phyloP scores from a whole-genome alignment of 2,888 invertebrate species.

The Plebejus anna region DNA sequence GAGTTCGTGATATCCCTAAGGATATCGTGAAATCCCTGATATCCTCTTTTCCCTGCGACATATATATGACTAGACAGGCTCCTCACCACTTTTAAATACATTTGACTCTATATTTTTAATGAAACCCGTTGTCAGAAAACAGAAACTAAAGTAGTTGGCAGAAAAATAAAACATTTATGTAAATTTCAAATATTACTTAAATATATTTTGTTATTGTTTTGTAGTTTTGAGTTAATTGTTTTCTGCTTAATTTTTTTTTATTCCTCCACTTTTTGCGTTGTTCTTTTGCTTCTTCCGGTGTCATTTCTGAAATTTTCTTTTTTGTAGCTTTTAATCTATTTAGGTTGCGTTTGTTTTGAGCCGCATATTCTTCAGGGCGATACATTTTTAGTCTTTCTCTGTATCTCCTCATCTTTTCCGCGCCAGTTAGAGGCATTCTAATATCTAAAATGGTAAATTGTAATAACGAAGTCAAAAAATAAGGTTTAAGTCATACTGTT shows the following conservation, averaged over 20 bases:
- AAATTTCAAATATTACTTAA: no score
- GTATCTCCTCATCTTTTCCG: constrained; percentile 6
- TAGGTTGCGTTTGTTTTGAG: constrained; percentile 2
- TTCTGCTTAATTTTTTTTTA: background rate
- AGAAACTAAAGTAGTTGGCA: no score
- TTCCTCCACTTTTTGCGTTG: constrained; percentile 13
- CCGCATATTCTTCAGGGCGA: constrained; percentile 25
- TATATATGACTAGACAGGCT: no score
- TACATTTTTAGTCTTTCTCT: constrained; percentile 21
- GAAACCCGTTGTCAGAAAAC: no score
- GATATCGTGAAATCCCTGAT: no score
- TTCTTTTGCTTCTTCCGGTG: background rate
- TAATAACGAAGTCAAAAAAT: background rate
- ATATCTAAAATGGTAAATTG: background rate
- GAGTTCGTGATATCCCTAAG: no score
- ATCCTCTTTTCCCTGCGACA: no score
- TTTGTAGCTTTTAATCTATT: background rate
- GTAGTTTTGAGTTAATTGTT: background rate
- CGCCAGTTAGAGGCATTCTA: constrained; percentile 17
- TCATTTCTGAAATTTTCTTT: constrained; percentile 26
- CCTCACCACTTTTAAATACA: no score
- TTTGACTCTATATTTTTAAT: no score
- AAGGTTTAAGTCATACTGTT: no score
- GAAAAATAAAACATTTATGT: no score
- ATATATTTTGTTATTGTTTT: no score